These are phyloP conservation scores for Drosophila mayri DNA, from an alignment of 1,140 invertebrate species.

Conservation along the genomic window DNA sequence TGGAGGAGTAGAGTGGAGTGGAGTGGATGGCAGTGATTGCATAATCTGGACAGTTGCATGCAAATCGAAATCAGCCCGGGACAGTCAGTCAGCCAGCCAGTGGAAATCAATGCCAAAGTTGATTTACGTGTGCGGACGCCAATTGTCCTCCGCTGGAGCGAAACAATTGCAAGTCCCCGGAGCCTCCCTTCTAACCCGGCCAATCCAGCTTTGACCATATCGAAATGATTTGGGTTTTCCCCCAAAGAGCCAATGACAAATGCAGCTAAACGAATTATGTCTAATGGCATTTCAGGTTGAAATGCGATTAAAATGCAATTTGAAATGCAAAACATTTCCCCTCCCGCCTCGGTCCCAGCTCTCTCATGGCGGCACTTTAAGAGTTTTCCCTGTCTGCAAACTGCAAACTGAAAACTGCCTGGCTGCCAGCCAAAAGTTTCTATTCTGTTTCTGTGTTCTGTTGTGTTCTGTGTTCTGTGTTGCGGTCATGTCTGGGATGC, in stretches of 20 bases:
- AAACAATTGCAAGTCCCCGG: constrained; percentile 27
- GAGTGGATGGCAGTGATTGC: constrained; percentile 37
- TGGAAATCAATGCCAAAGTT: constrained; percentile 80
- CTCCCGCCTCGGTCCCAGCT: background rate
- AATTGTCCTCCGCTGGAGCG: constrained; percentile 70
- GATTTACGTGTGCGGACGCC: constrained; percentile 78
- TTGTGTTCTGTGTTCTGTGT: constrained; percentile 7
- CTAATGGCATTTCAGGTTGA: constrained; percentile 83
- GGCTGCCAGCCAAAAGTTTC: constrained; percentile 46
- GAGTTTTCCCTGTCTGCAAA: constrained; percentile 33
- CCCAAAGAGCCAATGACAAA: constrained; percentile 60
- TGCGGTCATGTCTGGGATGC: constrained; percentile 44
- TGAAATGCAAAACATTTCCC: constrained; percentile 80
- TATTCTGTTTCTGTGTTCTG: constrained; percentile 4
- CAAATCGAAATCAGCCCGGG: constrained; percentile 52
- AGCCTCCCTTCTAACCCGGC: background rate
- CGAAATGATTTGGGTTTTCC: constrained; percentile 67
- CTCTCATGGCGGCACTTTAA: constrained; percentile 50
- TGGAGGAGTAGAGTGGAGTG: constrained; percentile 10
- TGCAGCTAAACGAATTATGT: constrained; percentile 83
- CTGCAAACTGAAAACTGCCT: constrained; percentile 19
- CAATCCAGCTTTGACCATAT: constrained; percentile 60
- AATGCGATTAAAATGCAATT: constrained; percentile 84
- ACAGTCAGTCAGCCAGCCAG: constrained; percentile 44
- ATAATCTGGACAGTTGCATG: constrained; percentile 73